Evolutionary conservation across 1,140 invertebrate genomes (phyloP).

Genomic region (Drosophila parvula): DNA sequence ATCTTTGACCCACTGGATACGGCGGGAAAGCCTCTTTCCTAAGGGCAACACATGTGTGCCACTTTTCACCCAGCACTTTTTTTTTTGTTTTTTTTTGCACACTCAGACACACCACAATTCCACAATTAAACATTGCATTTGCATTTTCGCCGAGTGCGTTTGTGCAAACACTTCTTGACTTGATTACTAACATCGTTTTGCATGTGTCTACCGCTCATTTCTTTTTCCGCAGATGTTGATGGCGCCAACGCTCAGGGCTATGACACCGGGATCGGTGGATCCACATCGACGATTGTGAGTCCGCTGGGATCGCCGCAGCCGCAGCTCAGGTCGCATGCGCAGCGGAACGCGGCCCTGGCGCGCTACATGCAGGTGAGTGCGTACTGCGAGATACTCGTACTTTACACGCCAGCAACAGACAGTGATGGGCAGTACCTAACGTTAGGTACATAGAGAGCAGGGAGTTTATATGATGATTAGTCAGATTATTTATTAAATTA

Average conservation of each 20-base stretch:
- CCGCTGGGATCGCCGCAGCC: slow-evolving; percentile 81
- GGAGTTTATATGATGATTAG: background rate
- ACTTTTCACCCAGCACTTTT: slow-evolving; percentile 21
- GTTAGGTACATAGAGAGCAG: background rate
- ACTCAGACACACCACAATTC: slow-evolving; percentile 13
- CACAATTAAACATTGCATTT: slow-evolving; percentile 42
- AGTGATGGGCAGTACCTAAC: background rate
- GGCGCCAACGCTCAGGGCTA: slow-evolving; percentile 82
- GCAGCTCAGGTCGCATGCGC: slow-evolving; percentile 81
- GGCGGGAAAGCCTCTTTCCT: slow-evolving; percentile 15
- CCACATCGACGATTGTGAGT: slow-evolving; percentile 83
- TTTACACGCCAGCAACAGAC: background rate
- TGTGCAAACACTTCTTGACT: slow-evolving; percentile 45
- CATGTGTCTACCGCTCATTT: slow-evolving; percentile 11
- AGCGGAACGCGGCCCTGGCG: slow-evolving; percentile 74
- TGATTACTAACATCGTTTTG: slow-evolving; percentile 36
- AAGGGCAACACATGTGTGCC: slow-evolving; percentile 32
- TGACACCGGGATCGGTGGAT: slow-evolving; percentile 83
- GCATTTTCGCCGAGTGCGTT: slow-evolving; percentile 31
- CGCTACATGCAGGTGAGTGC: slow-evolving; percentile 81
- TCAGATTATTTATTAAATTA: no score
- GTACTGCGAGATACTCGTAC: slow-evolving; percentile 12
- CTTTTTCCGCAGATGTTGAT: slow-evolving; percentile 74
- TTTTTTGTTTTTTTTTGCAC: slow-evolving; percentile 9
- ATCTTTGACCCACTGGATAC: slow-evolving; percentile 26